Percentiles rank a stretch among this genome's conserved stretches.
Evolutionary conservation across 2,888 invertebrate species (phyloP).

Genomic region (Ecliptopera silaceata): DNA sequence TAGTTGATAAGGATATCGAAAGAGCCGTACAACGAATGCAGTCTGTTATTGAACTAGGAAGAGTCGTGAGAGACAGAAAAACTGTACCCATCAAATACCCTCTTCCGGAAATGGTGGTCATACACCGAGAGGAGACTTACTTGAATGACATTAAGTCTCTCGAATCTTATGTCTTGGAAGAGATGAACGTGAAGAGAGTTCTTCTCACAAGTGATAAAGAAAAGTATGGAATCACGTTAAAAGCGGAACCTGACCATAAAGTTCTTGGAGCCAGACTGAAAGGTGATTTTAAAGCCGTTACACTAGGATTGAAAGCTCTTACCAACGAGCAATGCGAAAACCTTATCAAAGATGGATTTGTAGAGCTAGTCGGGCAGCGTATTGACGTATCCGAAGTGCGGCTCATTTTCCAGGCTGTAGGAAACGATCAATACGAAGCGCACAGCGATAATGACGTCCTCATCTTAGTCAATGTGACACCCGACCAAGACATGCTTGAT

Average conservation of each 20-base stretch:
- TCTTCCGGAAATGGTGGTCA: constrained; percentile 96
- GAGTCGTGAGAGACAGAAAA: constrained; percentile 95
- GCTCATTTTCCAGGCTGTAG: constrained; percentile 89
- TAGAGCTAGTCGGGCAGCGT: constrained; percentile 89
- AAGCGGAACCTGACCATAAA: constrained; percentile 98
- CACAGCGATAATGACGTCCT: constrained; percentile 95
- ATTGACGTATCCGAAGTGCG: constrained; percentile 91
- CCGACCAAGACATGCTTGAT: constrained; percentile 94
- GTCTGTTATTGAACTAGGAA: constrained; percentile 95
- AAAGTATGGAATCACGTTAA: constrained; percentile 94
- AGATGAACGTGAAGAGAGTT: constrained; percentile 94
- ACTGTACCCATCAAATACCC: constrained; percentile 98
- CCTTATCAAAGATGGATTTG: constrained; percentile 87
- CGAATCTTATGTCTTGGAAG: constrained; percentile 93
- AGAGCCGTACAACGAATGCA: constrained; percentile 96
- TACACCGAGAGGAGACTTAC: constrained; percentile 91
- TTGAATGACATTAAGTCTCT: constrained; percentile 91
- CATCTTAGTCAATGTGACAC: constrained; percentile 94
- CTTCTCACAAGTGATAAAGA: constrained; percentile 94
- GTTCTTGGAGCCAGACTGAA: constrained; percentile 94
- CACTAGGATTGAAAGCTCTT: constrained; percentile 90
- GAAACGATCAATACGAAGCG: constrained; percentile 91
- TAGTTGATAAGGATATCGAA: constrained; percentile 94
- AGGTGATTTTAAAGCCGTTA: constrained; percentile 94
- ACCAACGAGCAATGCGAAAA: constrained; percentile 90